A percentile compares a stretch with the other conserved stretches of the same genome.
These are phyloP conservation scores for Marmota flaviventris DNA, from an alignment of 2,113 vertebrate genomes.

Conservation along the genomic window DNA sequence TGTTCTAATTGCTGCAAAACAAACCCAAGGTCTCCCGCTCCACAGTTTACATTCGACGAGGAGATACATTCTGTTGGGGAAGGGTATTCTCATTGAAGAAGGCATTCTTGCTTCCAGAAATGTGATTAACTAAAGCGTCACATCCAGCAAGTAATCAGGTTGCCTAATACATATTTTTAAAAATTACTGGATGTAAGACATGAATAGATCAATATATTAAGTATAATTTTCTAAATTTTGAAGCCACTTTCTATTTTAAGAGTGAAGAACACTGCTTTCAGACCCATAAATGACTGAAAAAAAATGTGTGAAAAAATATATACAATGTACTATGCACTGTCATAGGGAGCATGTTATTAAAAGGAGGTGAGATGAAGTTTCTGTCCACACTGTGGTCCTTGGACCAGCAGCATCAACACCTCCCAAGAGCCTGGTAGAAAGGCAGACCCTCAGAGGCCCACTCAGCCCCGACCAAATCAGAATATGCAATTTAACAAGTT, in stretches of 20 bases:
- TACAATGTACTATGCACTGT: background rate
- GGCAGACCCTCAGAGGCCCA: background rate
- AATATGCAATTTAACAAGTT: background rate
- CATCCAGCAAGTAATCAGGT: background rate
- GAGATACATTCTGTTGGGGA: background rate
- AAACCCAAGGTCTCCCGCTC: background rate
- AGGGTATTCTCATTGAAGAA: background rate
- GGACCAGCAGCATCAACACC: background rate
- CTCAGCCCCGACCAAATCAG: background rate
- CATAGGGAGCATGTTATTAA: background rate
- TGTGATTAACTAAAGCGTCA: background rate
- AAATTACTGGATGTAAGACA: constrained; percentile 46
- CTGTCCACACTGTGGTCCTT: background rate
- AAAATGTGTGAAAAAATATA: background rate
- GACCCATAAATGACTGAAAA: constrained; percentile 23
- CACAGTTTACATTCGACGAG: background rate
- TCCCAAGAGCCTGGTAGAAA: background rate
- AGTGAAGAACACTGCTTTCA: background rate
- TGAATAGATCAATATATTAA: constrained; percentile 28
- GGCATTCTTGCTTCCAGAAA: background rate
- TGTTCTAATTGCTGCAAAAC: background rate
- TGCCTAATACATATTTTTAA: constrained; percentile 39
- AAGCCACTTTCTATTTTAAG: background rate
- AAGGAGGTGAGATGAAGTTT: background rate
- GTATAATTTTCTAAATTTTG: constrained; percentile 46